phyloP scores from a whole-genome alignment of 2,113 vertebrate species.

The Sebastes fasciatus region DNA sequence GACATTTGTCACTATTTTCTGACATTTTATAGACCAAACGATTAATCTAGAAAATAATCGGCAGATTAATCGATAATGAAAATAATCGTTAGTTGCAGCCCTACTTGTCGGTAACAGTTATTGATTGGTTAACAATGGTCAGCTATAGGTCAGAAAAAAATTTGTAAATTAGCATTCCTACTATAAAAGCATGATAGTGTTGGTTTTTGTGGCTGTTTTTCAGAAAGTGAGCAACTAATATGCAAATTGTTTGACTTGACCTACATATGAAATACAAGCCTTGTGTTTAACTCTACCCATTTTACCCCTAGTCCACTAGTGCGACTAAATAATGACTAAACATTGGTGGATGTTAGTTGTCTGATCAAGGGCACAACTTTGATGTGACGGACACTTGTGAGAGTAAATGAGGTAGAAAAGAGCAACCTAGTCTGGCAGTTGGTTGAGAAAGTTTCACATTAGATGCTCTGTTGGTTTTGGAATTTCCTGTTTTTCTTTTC shows the following conservation, averaged over 20 bases:
- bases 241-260: neutral
- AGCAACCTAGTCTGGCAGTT: neutral
- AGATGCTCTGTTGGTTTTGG: neutral
- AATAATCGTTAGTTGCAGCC: too few species aligned
- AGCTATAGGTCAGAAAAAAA: too few species aligned
- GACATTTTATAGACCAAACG: too few species aligned
- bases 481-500: constrained; percentile 31
- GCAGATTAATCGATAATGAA: too few species aligned
- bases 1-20: too few species aligned
- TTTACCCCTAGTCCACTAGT: neutral
- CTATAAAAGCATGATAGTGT: neutral
- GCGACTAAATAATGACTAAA: neutral
- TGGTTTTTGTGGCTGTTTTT: neutral
- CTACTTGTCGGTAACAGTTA: too few species aligned
- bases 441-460: neutral
- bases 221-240: neutral
- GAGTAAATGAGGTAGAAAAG: neutral
- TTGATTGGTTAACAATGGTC: too few species aligned
- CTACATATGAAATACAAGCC: neutral
- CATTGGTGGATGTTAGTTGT: neutral
- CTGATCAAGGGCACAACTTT: neutral
- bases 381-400: neutral
- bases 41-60: too few species aligned
- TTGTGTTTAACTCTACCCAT: too few species aligned
- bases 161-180: too few species aligned